phyloP scores from a whole-genome alignment of 2,888 invertebrate species.

The Nycteola revayana region DNA sequence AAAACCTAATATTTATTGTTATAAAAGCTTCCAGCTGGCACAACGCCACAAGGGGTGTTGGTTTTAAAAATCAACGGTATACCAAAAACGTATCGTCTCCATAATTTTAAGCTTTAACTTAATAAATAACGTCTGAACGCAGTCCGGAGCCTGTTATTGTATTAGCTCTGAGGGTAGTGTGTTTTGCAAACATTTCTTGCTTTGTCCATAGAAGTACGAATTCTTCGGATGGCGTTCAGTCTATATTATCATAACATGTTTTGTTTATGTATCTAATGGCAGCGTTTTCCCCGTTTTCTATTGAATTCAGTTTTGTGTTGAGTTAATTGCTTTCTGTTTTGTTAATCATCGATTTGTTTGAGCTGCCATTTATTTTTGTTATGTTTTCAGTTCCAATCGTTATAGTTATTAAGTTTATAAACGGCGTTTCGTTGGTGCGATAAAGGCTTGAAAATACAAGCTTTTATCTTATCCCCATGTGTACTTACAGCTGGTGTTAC shows the following conservation, averaged over 20 bases:
- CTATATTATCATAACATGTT: slow-evolving; percentile 78
- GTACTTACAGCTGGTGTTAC: no score
- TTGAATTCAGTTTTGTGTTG: slow-evolving; percentile 45
- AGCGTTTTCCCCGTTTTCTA: slow-evolving; percentile 67
- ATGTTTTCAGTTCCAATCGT: slow-evolving; percentile 16
- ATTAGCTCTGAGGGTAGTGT: slow-evolving; percentile 61
- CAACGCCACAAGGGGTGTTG: slow-evolving; percentile 81
- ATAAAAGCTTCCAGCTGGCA: slow-evolving; percentile 76
- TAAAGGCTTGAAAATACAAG: no score
- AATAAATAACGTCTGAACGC: slow-evolving; percentile 61
- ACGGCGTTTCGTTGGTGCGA: slow-evolving; percentile 31
- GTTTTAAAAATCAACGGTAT: slow-evolving; percentile 72
- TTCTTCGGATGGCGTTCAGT: slow-evolving; percentile 76
- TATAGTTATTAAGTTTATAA: slow-evolving; percentile 34
- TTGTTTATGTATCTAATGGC: slow-evolving; percentile 75
- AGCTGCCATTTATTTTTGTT: slow-evolving; percentile 33
- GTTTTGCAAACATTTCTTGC: slow-evolving; percentile 77
- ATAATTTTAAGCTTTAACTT: slow-evolving; percentile 61
- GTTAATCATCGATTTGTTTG: slow-evolving; percentile 31
- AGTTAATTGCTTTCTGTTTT: slow-evolving; percentile 39
- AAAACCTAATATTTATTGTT: slow-evolving; percentile 50
- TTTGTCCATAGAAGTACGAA: slow-evolving; percentile 52
- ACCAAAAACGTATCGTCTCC: slow-evolving; percentile 79
- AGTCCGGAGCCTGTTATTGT: slow-evolving; percentile 70
- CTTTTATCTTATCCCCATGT: no score